Percentiles rank a stretch among this genome's conserved stretches.
Conservation (phyloP, 2,888 invertebrate species). For the Xylota segnis region DNA sequence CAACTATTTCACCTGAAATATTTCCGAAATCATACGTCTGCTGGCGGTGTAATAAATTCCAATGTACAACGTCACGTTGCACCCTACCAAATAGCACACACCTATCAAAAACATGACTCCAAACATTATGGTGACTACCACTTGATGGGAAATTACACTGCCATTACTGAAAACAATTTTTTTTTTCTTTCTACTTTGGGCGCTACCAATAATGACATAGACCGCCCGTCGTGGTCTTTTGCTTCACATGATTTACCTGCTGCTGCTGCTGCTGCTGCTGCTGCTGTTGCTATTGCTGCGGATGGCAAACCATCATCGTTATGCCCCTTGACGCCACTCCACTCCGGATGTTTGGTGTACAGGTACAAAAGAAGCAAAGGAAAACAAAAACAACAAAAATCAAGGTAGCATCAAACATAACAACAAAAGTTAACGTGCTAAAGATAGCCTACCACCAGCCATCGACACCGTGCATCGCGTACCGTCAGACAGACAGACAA, state of each 20-base stretch:
- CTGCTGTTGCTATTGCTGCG: slow-evolving; percentile 34
- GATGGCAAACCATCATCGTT: slow-evolving; percentile 25
- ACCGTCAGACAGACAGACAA: slow-evolving; percentile 30
- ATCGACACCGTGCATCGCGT: slow-evolving; percentile 42
- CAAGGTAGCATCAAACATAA: slow-evolving; percentile 66
- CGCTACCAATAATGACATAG: slow-evolving; percentile 39
- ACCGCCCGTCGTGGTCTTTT: slow-evolving; percentile 25
- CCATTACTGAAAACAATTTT: slow-evolving; percentile 7
- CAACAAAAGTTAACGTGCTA: slow-evolving; percentile 51
- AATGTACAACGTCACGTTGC: slow-evolving; percentile 48
- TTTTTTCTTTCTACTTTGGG: slow-evolving; percentile 23
- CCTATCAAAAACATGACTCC: slow-evolving; percentile 15
- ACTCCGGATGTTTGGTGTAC: slow-evolving; percentile 38
- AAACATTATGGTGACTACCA: slow-evolving; percentile 21
- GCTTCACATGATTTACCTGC: slow-evolving; percentile 57
- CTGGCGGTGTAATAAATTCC: slow-evolving; percentile 18
- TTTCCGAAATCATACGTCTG: slow-evolving; percentile 47
- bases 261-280: slow-evolving; percentile 14
- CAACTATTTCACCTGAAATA: slow-evolving; percentile 56
- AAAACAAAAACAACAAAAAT: slow-evolving; percentile 36
- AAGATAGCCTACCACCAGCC: slow-evolving; percentile 62
- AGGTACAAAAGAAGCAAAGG: slow-evolving; percentile 36
- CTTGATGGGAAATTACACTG: slow-evolving; percentile 36
- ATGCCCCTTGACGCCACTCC: slow-evolving; percentile 45
- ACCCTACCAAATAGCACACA: slow-evolving; percentile 31